Conservation (phyloP, 2,113 vertebrate species). For the Dendrocopos noguchii region DNA sequence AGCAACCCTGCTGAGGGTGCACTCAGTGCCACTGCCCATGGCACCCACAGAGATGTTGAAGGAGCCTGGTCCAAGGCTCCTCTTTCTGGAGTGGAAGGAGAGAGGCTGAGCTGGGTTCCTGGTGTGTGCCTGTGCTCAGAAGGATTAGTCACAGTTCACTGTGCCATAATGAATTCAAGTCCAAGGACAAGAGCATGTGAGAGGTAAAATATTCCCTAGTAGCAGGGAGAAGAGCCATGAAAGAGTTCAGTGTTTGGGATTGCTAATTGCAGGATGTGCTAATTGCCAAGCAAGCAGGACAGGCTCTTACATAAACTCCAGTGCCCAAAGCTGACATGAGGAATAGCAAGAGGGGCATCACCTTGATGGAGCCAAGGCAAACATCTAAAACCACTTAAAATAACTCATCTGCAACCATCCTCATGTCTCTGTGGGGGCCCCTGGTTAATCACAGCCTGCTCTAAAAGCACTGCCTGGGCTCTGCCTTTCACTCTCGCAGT, state of each 20-base stretch:
- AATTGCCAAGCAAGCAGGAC: neutral
- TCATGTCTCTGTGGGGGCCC: neutral
- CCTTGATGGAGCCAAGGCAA: slow-evolving; percentile 28
- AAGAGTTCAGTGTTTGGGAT: neutral
- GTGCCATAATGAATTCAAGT: neutral
- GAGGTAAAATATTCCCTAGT: neutral
- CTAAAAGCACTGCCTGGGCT: slow-evolving; percentile 21
- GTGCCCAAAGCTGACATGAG: neutral
- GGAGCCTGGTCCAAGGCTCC: neutral
- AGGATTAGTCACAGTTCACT: neutral
- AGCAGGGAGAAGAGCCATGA: neutral
- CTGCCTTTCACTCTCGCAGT: neutral
- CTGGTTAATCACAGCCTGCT: neutral
- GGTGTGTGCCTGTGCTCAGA: neutral
- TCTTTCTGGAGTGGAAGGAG: neutral
- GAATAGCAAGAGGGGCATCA: neutral
- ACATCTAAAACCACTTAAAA: slow-evolving; percentile 58
- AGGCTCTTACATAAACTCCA: neutral
- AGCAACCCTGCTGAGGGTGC: too few species aligned
- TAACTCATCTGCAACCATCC: neutral
- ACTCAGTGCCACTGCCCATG: too few species aligned
- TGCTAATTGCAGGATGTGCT: slow-evolving; percentile 14
- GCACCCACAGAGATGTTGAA: too few species aligned
- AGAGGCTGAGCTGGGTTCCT: neutral
- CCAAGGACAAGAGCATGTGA: neutral